Conservation (phyloP, 35 echinoderm and acorn worm genomes). For the Apostichopus parvimensis region DNA sequence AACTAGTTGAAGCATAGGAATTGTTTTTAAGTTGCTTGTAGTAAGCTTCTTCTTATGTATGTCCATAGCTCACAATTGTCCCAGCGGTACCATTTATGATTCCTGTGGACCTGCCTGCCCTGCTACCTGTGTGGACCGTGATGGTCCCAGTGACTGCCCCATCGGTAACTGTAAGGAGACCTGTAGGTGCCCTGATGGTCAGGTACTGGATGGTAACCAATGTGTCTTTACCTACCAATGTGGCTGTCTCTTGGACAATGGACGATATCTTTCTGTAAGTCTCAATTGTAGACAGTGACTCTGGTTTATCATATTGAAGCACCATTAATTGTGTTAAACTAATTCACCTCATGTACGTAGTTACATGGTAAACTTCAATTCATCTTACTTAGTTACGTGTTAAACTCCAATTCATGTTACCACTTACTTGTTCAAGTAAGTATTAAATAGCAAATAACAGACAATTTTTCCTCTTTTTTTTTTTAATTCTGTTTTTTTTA, state of each 20-base stretch:
- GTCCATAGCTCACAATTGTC: constrained; percentile 9
- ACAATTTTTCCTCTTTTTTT: too few species aligned
- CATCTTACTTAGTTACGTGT: too few species aligned
- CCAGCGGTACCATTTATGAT: constrained; percentile 20
- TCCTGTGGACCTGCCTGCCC: constrained; percentile 46
- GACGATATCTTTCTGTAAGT: constrained; percentile 33
- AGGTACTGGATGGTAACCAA: constrained; percentile 41
- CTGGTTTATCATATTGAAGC: too few species aligned
- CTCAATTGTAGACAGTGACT: not conserved
- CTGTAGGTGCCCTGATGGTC: constrained; percentile 45
- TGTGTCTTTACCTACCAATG: constrained; percentile 56
- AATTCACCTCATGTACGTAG: too few species aligned
- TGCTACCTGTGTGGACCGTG: constrained; percentile 38
- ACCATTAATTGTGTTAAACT: too few species aligned
- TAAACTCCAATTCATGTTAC: too few species aligned
- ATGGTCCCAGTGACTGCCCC: constrained; percentile 38
- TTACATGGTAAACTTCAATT: too few species aligned
- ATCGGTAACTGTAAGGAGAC: not conserved
- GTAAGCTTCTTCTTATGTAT: not conserved
- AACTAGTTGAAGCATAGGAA: too few species aligned
- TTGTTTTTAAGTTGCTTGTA: too few species aligned
- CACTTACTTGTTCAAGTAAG: too few species aligned
- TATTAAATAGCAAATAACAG: too few species aligned
- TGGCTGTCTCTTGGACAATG: constrained; percentile 53
- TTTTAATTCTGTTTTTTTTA: too few species aligned